These are phyloP conservation scores for Margarornis squamiger DNA, from an alignment of 2,797 vertebrate genomes.

Conservation along the genomic window DNA sequence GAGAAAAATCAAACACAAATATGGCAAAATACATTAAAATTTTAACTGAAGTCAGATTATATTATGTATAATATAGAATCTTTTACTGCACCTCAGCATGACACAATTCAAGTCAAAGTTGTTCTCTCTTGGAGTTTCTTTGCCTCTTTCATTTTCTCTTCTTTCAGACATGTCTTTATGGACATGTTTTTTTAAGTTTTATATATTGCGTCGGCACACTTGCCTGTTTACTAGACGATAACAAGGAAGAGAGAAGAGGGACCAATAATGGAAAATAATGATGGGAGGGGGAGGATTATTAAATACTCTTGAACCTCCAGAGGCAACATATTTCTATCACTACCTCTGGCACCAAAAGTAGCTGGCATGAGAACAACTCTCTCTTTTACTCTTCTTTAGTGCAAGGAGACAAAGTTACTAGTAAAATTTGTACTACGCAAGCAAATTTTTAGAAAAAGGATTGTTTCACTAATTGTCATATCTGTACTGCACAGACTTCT, in stretches of 20 bases:
- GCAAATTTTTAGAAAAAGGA: conserved; percentile 58
- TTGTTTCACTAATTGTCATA: conserved; percentile 75
- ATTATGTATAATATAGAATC: background rate
- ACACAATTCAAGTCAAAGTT: background rate
- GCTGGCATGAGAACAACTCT: conserved; percentile 73
- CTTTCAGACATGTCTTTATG: conserved; percentile 11
- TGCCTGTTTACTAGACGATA: conserved; percentile 64
- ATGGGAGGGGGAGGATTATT: conserved; percentile 60
- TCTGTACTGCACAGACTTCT: conserved; percentile 69
- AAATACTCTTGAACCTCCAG: conserved; percentile 64
- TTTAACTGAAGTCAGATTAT: background rate
- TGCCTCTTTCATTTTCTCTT: background rate
- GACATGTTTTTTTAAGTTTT: background rate
- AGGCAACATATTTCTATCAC: conserved; percentile 56
- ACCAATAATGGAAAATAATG: conserved; percentile 53
- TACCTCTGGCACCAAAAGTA: conserved; percentile 68
- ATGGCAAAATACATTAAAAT: background rate
- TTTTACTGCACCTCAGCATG: background rate
- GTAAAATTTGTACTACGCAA: conserved; percentile 67
- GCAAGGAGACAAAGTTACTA: conserved; percentile 65
- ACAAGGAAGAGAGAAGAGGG: conserved; percentile 64
- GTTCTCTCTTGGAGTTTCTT: background rate
- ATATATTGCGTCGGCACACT: background rate
- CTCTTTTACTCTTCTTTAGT: conserved; percentile 63
- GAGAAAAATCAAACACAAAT: background rate